Conservation (phyloP, 2,888 invertebrate genomes). For the Ceriagrion tenellum region DNA sequence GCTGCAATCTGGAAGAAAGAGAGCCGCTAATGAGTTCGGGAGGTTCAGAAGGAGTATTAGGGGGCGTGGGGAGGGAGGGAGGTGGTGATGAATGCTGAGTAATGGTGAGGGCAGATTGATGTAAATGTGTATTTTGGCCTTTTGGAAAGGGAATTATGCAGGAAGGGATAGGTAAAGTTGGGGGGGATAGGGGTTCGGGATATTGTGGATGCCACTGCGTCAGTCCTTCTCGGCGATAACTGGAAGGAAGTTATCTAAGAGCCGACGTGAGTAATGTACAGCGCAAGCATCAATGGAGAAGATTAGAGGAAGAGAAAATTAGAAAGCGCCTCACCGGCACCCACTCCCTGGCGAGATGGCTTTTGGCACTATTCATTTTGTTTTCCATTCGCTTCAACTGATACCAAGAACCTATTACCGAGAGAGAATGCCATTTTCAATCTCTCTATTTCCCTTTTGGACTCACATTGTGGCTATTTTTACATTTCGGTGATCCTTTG, state of each 20-base stretch:
- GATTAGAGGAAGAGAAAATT: too few relatives aligned
- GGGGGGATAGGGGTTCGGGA: not conserved
- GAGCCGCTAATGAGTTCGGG: slow-evolving; percentile 45
- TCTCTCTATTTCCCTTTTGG: too few relatives aligned
- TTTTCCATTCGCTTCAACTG: too few relatives aligned
- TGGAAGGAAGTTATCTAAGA: not conserved
- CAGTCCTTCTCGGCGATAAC: not conserved
- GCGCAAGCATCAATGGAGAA: too few relatives aligned
- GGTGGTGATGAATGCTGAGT: not conserved
- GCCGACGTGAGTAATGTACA: too few relatives aligned
- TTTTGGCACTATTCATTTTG: too few relatives aligned
- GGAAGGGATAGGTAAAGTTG: not conserved
- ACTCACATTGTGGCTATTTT: not conserved
- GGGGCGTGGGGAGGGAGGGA: not conserved
- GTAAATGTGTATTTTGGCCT: not conserved
- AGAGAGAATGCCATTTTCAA: too few relatives aligned
- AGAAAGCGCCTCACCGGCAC: too few relatives aligned
- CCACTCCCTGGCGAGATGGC: too few relatives aligned
- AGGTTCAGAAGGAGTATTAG: not conserved
- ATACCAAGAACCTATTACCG: too few relatives aligned
- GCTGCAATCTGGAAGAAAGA: slow-evolving; percentile 55
- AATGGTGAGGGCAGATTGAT: not conserved
- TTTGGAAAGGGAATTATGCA: not conserved
- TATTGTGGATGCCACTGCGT: not conserved
- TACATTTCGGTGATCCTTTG: too few relatives aligned